These are phyloP conservation scores for Periphyllus acericola DNA, from an alignment of 2,888 invertebrate species.

Conservation along the genomic window DNA sequence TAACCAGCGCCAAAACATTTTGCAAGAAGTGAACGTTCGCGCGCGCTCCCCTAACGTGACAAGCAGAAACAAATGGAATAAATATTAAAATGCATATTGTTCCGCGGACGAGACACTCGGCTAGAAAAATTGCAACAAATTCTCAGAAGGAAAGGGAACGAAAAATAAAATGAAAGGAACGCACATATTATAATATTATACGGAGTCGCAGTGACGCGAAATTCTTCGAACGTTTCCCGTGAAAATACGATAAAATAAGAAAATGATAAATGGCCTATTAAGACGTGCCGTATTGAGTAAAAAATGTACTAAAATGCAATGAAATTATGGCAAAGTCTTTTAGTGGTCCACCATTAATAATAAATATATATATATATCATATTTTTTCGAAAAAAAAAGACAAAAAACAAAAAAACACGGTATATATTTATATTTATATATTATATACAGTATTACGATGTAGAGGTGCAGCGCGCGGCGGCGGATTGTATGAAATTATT, in stretches of 20 bases:
- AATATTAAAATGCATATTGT: not conserved
- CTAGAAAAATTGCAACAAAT: not conserved
- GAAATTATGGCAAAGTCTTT: constrained; percentile 19
- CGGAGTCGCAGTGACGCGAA: not conserved
- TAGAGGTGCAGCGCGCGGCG: not conserved
- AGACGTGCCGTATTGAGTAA: constrained; percentile 7
- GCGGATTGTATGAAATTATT: constrained; percentile 1
- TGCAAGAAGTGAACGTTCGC: not conserved
- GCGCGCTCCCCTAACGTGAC: not conserved
- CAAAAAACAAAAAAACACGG: not conserved
- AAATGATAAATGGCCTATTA: constrained; percentile 31
- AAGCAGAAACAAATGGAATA: not conserved
- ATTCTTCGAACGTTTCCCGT: not conserved
- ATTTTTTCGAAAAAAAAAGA: not conserved
- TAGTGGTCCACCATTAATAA: constrained; percentile 23
- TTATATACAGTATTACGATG: too few species aligned
- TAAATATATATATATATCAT: not conserved
- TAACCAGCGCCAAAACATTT: not conserved
- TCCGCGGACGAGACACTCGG: not conserved
- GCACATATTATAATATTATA: not conserved
- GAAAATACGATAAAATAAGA: constrained; percentile 5
- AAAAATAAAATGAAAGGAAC: not conserved
- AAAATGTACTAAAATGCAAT: constrained; percentile 15
- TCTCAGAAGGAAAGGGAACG: not conserved
- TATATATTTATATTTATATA: too few species aligned